Conservation (phyloP, 2,888 invertebrate genomes). For the Troides helena region DNA sequence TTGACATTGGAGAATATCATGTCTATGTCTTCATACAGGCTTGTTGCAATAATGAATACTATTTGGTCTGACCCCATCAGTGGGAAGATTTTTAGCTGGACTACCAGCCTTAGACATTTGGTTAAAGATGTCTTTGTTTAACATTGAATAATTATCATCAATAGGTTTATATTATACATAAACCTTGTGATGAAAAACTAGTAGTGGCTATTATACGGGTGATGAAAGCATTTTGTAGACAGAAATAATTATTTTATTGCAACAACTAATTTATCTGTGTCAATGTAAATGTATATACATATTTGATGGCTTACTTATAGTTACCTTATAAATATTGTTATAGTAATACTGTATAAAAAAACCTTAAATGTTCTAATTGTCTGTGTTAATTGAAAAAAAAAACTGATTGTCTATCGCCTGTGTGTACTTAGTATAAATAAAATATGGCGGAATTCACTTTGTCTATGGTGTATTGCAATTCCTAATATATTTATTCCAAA, state of each 20-base stretch:
- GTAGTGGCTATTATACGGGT: conserved; percentile 8
- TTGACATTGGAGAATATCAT: too few relatives aligned
- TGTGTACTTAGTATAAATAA: conserved; percentile 19
- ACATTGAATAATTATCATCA: too few relatives aligned
- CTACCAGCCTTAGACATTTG: too few relatives aligned
- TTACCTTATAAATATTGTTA: conserved; percentile 11
- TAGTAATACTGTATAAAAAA: conserved; percentile 4
- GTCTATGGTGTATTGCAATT: neutral
- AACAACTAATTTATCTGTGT: too few relatives aligned
- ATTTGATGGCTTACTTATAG: conserved; percentile 3
- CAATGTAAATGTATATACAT: neutral
- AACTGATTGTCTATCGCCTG: conserved; percentile 4
- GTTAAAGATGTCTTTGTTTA: too few relatives aligned
- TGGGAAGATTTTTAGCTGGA: too few relatives aligned
- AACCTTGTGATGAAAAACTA: too few relatives aligned
- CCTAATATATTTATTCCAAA: conserved; percentile 44
- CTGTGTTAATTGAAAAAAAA: neutral
- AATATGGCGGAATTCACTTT: neutral
- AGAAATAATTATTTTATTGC: too few relatives aligned
- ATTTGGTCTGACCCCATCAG: too few relatives aligned
- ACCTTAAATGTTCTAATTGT: conserved; percentile 4
- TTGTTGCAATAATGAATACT: too few relatives aligned
- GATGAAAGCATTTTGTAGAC: conserved; percentile 14
- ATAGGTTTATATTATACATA: too few relatives aligned
- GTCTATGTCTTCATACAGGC: too few relatives aligned